Base-by-base conservation (phyloP, 37 sponge, comb jelly and placozoan genomes). In the Amphimedon queenslandica region DNA sequence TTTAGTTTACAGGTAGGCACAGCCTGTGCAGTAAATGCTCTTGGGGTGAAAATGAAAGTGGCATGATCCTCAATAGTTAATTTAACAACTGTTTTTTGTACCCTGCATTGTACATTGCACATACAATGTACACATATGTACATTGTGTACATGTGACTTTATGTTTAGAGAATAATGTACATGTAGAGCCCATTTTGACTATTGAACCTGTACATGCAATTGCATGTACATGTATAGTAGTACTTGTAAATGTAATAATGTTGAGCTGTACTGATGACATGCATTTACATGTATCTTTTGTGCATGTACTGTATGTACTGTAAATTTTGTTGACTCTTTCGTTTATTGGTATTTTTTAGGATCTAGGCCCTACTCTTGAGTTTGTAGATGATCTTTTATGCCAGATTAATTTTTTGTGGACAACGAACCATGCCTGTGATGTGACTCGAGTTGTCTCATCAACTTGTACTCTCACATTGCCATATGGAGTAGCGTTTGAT, bases 351-450 rank as follows among this genome's bases (percentile, higher is more conserved):
- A n/a, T n/a, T n/a, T n/a, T n/a, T 4, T 43, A 78, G 84, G 73
- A 66, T 24, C 34, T 78, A 37, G 85, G 85, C 21, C 79, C 79
- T 13, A 57, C 16, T 16, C 55, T 85, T 40, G 56, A 66, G 1
- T 85, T 61, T 53, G 30, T 73, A 23, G 85, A 85, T 66, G 36
- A 67, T 66, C 23, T 55, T 3, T 58, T 72, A 24, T 85, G 85
- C 38, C 74, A 73, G 29, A 40, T 72, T n/a, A 43, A 63, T n/a
- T 28, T 85, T 38, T 39, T 34, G 30, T 85, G 85, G 85, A 74
- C 78, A 63, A 74, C 85, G 1, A 78, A 58, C 24, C 72, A 57
- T 58, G 85, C 79, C 2, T 85, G 85, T 31, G 79, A 79, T 31
- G 65, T 36, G 32, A 28, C 42, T 1, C 61, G 79, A 29, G 67